Conservation (phyloP, 2,113 vertebrate genomes). For the Ia io region DNA sequence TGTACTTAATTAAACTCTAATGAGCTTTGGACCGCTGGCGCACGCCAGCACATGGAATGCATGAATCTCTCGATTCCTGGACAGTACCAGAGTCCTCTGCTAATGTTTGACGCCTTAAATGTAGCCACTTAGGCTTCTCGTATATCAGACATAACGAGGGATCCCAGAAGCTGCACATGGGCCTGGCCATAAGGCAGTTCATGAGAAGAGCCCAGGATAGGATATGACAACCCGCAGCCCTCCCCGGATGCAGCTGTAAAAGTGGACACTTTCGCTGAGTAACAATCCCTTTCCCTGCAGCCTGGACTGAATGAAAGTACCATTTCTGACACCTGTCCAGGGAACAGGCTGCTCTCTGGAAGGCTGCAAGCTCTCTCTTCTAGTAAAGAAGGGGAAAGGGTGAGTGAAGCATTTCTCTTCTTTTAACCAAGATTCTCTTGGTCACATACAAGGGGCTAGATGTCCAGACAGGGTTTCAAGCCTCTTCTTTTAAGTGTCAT, state of each 20-base stretch:
- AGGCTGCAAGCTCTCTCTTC: slow-evolving; percentile 38
- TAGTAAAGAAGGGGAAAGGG: slow-evolving; percentile 17
- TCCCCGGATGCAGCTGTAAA: not conserved
- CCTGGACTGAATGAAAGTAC: slow-evolving; percentile 64
- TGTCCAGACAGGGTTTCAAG: not conserved
- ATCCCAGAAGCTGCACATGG: slow-evolving; percentile 44
- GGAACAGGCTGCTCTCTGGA: slow-evolving; percentile 63
- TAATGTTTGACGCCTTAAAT: slow-evolving; percentile 57
- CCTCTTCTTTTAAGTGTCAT: not conserved
- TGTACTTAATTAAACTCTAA: slow-evolving; percentile 60
- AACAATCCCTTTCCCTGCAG: slow-evolving; percentile 32
- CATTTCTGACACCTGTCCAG: slow-evolving; percentile 58
- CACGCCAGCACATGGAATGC: not conserved
- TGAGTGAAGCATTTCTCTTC: slow-evolving; percentile 62
- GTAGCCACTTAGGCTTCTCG: slow-evolving; percentile 17
- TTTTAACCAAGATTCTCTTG: slow-evolving; percentile 54
- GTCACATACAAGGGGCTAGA: slow-evolving; percentile 18
- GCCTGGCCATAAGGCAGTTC: not conserved
- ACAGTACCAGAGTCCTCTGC: slow-evolving; percentile 19
- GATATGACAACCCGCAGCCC: too few species aligned
- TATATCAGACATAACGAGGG: slow-evolving; percentile 53
- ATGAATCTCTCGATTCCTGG: not conserved
- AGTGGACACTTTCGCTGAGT: not conserved
- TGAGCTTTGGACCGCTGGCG: not conserved
- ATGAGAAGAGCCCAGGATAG: not conserved